Conservation (phyloP, 2,113 vertebrate species). For the Irena cyanogastra region DNA sequence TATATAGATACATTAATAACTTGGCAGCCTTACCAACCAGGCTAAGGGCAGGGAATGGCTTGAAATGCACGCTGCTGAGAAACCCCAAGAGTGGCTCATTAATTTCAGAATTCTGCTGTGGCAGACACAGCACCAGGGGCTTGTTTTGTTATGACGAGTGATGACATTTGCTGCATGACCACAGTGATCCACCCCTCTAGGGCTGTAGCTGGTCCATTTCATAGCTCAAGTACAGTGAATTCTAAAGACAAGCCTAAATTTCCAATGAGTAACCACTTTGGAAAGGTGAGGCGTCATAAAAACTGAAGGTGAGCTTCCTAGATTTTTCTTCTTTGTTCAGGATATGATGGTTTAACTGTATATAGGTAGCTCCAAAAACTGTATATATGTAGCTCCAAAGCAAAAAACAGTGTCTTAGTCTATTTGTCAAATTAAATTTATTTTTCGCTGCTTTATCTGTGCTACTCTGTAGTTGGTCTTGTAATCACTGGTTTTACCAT, state of each 20-base stretch:
- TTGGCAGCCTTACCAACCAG: background rate
- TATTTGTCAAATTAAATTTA: background rate
- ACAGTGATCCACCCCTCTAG: background rate
- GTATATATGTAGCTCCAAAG: background rate
- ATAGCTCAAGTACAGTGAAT: background rate
- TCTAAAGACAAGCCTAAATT: background rate
- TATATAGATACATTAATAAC: background rate
- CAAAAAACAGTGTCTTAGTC: background rate
- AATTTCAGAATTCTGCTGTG: background rate
- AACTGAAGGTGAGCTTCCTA: background rate
- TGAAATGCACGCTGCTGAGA: background rate
- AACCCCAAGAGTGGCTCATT: background rate
- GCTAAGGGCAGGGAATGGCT: background rate
- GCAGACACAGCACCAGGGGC: background rate
- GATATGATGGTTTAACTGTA: background rate
- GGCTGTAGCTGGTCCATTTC: background rate
- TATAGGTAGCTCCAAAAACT: rapidly evolving
- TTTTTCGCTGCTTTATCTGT: background rate
- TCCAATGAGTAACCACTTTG: rapidly evolving
- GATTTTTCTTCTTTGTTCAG: background rate
- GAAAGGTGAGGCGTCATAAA: background rate
- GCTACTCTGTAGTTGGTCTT: background rate
- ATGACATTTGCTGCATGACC: background rate
- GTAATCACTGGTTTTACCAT: background rate
- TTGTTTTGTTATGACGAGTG: rapidly evolving